Evolutionary conservation across 1,140 invertebrate genomes (phyloP).

Genomic region (Drosophila suzukii): DNA sequence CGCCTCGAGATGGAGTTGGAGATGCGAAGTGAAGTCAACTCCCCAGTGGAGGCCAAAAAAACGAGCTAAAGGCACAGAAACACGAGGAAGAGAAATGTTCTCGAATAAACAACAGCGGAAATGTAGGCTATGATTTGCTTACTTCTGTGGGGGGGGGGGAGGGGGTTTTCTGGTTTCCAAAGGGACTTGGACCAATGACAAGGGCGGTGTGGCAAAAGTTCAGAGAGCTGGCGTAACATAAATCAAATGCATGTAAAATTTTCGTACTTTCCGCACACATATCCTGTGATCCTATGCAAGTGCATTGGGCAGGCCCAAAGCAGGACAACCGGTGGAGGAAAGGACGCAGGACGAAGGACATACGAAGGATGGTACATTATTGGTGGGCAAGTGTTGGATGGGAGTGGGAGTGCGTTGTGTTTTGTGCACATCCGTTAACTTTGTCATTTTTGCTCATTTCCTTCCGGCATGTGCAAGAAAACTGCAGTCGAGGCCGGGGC

Average conservation of each 20-base stretch:
- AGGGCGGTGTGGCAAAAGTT: slow-evolving; percentile 37
- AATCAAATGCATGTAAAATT: slow-evolving; percentile 83
- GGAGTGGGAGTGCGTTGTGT: slow-evolving; percentile 64
- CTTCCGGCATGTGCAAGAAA: slow-evolving; percentile 76
- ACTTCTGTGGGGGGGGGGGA: slow-evolving; percentile 38
- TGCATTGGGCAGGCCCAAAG: slow-evolving; percentile 61
- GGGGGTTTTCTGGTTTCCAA: slow-evolving; percentile 1
- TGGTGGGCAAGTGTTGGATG: slow-evolving; percentile 7
- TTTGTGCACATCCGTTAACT: slow-evolving; percentile 83
- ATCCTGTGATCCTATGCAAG: slow-evolving; percentile 76
- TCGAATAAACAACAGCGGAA: slow-evolving; percentile 75
- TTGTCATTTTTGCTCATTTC: slow-evolving; percentile 83
- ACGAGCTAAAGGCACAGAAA: neutral
- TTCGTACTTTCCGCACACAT: slow-evolving; percentile 79
- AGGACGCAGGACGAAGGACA: neutral
- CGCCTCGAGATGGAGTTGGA: slow-evolving; percentile 21
- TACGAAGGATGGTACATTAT: slow-evolving; percentile 6
- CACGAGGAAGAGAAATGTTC: slow-evolving; percentile 41
- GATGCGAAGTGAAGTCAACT: slow-evolving; percentile 46
- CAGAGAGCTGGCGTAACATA: slow-evolving; percentile 53
- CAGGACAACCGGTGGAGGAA: slow-evolving; percentile 21
- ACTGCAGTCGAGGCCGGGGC: slow-evolving; percentile 44
- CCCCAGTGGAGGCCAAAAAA: slow-evolving; percentile 18
- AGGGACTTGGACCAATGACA: slow-evolving; percentile 53
- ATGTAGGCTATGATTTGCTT: slow-evolving; percentile 82